phyloP scores from a whole-genome alignment of 2,113 vertebrate species.

The Halcyon malimbica region DNA sequence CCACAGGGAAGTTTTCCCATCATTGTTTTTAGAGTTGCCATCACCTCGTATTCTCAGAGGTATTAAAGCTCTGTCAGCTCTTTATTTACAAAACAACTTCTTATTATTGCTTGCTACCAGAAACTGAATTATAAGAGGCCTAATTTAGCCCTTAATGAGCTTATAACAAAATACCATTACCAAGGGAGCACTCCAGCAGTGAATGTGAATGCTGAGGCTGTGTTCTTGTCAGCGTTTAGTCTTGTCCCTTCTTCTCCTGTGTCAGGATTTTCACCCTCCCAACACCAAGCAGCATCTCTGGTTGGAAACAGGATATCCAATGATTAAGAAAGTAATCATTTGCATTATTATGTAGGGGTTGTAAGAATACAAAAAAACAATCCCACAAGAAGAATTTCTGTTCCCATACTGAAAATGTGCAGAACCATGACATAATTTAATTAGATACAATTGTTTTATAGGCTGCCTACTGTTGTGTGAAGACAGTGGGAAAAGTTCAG shows the following conservation, averaged over 20 bases:
- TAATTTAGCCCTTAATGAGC: background rate
- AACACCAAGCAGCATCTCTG: background rate
- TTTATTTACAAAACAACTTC: background rate
- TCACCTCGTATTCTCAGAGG: background rate
- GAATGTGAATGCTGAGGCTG: background rate
- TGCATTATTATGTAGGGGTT: background rate
- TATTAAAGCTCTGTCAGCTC: background rate
- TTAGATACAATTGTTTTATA: background rate
- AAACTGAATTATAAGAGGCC: background rate
- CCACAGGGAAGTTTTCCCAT: background rate
- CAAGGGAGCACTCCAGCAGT: background rate
- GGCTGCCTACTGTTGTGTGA: background rate
- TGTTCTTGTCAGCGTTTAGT: background rate
- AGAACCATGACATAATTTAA: background rate
- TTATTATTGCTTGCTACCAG: background rate
- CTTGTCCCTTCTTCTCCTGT: background rate
- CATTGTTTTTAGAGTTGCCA: background rate
- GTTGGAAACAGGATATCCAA: background rate
- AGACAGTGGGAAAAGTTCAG: slow-evolving; percentile 6
- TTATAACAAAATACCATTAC: background rate
- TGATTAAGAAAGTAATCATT: background rate
- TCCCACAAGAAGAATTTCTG: background rate
- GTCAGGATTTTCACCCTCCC: background rate
- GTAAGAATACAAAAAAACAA: background rate
- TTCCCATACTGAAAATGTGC: background rate